phyloP scores from a whole-genome alignment of 1,140 invertebrate species.

The Temnothorax nylanderi region DNA sequence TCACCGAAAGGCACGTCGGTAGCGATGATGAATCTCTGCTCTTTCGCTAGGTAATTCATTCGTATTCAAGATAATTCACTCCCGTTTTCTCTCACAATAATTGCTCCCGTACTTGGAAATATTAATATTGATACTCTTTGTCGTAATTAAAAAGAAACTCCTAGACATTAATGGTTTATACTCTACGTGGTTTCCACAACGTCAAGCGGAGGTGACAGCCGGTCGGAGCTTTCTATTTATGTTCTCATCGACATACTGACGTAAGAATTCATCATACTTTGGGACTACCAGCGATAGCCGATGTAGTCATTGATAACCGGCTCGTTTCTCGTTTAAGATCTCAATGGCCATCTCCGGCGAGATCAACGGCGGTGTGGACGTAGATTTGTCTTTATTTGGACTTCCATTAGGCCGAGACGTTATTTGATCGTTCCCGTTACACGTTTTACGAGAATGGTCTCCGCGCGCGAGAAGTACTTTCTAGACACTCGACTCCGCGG shows the following conservation, averaged over 20 bases:
- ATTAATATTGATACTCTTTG: slow-evolving; percentile 18
- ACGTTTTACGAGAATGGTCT: slow-evolving; percentile 65
- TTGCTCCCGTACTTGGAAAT: background rate
- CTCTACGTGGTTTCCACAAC: background rate
- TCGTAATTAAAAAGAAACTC: slow-evolving; percentile 22
- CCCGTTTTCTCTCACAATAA: background rate
- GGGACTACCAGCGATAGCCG: background rate
- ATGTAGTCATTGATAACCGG: slow-evolving; percentile 51
- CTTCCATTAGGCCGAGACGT: slow-evolving; percentile 64
- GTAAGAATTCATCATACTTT: slow-evolving; percentile 42
- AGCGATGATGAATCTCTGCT: background rate
- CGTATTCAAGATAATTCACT: background rate
- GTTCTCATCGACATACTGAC: slow-evolving; percentile 23
- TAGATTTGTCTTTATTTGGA: slow-evolving; percentile 67
- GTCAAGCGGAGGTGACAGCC: slow-evolving; percentile 8
- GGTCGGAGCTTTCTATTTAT: slow-evolving; percentile 45
- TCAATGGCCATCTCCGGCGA: slow-evolving; percentile 27
- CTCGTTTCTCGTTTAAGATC: slow-evolving; percentile 36
- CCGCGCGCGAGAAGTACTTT: slow-evolving; percentile 59
- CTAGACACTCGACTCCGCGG: slow-evolving; percentile 54
- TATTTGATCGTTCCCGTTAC: slow-evolving; percentile 65
- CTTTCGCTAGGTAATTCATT: slow-evolving; percentile 17
- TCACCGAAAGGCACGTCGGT: background rate
- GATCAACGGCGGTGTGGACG: slow-evolving; percentile 33
- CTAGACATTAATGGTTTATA: background rate